phyloP scores from a whole-genome alignment of 1,140 invertebrate genomes.

The Conus ventricosus region DNA sequence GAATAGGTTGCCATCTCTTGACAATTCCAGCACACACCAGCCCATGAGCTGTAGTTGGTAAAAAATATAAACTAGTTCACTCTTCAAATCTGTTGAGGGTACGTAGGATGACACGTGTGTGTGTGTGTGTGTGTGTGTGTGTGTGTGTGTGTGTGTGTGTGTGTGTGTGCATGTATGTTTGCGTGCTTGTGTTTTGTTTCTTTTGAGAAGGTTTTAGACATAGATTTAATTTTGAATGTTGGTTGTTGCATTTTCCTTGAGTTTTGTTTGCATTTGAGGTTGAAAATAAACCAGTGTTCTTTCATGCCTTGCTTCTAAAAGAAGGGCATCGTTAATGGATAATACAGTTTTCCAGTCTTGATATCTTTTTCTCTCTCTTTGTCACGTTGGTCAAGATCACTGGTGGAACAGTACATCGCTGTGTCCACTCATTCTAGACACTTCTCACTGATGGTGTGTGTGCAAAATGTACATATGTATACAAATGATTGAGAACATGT shows the following conservation, averaged over 20 bases:
- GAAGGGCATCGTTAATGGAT: background rate
- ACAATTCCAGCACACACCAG: background rate
- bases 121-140: background rate
- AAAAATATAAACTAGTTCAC: background rate
- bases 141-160: background rate
- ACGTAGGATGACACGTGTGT: background rate
- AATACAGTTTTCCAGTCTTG: background rate
- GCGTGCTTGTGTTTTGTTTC: background rate
- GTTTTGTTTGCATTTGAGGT: background rate
- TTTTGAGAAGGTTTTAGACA: background rate
- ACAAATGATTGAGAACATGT: background rate
- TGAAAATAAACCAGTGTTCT: constrained; percentile 4
- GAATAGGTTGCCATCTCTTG: background rate
- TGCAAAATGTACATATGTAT: background rate
- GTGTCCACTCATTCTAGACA: background rate
- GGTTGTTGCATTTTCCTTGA: background rate
- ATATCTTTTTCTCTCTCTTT: background rate
- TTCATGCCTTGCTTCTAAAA: background rate
- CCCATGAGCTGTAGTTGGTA: background rate
- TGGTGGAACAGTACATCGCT: background rate
- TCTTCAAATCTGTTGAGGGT: background rate
- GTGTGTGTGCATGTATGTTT: background rate
- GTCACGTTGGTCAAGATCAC: background rate
- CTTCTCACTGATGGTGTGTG: background rate
- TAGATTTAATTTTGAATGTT: background rate